These are phyloP conservation scores for Cheilosia urbana DNA, from an alignment of 2,888 invertebrate genomes.

Conservation along the genomic window DNA sequence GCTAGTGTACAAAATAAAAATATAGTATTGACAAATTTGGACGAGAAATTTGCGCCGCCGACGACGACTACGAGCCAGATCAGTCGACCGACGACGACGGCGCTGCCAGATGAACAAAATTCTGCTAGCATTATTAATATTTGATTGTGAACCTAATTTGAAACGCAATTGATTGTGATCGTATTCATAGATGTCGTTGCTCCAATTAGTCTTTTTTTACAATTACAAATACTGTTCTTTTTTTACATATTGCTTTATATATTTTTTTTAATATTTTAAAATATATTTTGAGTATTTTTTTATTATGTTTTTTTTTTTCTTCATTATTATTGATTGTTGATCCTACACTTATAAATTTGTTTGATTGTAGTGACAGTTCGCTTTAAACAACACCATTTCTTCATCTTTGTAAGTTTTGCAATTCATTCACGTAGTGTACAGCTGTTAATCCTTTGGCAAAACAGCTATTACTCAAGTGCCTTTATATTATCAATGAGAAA, in stretches of 20 bases:
- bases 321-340: constrained; percentile 1
- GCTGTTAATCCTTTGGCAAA: constrained; percentile 25
- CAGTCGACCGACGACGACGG: neutral
- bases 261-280: constrained; percentile 55
- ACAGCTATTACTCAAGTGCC: constrained; percentile 52
- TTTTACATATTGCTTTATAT: constrained; percentile 61
- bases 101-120: constrained; percentile 49
- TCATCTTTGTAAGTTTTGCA: constrained; percentile 9
- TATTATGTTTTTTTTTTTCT: constrained; percentile 29
- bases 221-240: constrained; percentile 37
- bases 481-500: constrained; percentile 36
- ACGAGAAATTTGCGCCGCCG: constrained; percentile 24
- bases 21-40: constrained; percentile 39
- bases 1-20: constrained; percentile 62
- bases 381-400: constrained; percentile 1
- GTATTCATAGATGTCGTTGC: constrained; percentile 51
- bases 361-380: constrained; percentile 22
- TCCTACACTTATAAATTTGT: constrained; percentile 11
- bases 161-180: constrained; percentile 38
- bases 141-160: constrained; percentile 53
- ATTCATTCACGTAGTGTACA: neutral
- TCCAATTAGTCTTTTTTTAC: constrained; percentile 51
- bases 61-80: constrained; percentile 1
- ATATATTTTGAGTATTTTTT: constrained; percentile 57
- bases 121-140: constrained; percentile 72